A percentile compares a stretch with the other conserved stretches of the same genome.
Evolutionary conservation across 2,888 invertebrate species (phyloP).

Genomic region (Philhelius pedissequus): DNA sequence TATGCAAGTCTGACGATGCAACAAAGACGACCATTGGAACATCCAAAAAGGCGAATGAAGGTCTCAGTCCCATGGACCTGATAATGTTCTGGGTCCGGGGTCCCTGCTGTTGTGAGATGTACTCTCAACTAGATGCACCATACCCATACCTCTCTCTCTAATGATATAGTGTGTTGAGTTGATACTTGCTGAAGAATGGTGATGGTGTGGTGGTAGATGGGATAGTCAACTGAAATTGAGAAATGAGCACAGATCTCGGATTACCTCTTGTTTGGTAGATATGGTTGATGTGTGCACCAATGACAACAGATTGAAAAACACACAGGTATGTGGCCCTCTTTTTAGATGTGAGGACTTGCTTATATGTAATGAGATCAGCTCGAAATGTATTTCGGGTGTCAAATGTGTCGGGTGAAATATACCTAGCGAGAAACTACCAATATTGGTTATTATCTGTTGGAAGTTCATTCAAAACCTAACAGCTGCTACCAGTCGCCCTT

Average conservation of each 20-base stretch:
- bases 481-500: slow-evolving; percentile 31
- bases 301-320: slow-evolving; percentile 10
- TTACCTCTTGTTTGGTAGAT: slow-evolving; percentile 29
- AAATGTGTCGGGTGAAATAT: neutral
- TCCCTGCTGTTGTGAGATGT: slow-evolving; percentile 53
- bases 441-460: slow-evolving; percentile 2
- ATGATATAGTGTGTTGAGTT: neutral
- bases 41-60: neutral
- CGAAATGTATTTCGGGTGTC: slow-evolving; percentile 51
- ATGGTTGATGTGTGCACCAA: neutral
- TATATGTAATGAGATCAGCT: slow-evolving; percentile 54
- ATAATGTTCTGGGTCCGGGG: no score
- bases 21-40: slow-evolving; percentile 15
- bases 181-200: neutral
- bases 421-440: slow-evolving; percentile 7
- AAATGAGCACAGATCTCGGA: slow-evolving; percentile 51
- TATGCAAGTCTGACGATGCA: slow-evolving; percentile 52
- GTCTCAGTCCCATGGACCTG: neutral
- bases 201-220: neutral
- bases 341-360: slow-evolving; percentile 4
- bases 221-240: slow-evolving; percentile 40
- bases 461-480: slow-evolving; percentile 11
- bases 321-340: neutral
- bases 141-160: no score
- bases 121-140: slow-evolving; percentile 38